Conservation (phyloP, 2,888 invertebrate species). For the Pachycephus smyrnensis region DNA sequence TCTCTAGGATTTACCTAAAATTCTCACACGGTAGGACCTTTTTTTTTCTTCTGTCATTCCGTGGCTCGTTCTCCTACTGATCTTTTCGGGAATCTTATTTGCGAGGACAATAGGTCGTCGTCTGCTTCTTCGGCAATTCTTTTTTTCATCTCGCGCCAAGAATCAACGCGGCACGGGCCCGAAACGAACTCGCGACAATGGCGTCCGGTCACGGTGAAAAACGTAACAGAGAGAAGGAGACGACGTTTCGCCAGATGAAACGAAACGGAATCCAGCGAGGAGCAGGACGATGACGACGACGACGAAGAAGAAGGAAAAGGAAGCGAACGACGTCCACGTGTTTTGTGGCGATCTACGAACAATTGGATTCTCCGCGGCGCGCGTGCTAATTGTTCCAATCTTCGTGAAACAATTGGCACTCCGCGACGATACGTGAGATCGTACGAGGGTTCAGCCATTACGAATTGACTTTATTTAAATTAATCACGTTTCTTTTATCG, state of each 20-base stretch:
- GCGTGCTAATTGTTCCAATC: slow-evolving; percentile 19
- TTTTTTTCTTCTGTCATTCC: too few relatives aligned
- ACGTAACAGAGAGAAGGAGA: neutral
- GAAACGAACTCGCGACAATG: neutral
- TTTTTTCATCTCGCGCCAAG: neutral
- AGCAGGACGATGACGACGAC: neutral
- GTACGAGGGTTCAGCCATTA: neutral
- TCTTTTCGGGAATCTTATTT: slow-evolving; percentile 2
- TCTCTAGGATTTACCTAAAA: too few relatives aligned
- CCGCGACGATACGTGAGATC: slow-evolving; percentile 9
- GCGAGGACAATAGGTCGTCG: neutral
- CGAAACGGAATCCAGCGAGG: neutral
- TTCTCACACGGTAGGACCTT: too few relatives aligned
- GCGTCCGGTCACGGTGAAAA: neutral
- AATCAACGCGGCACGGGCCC: neutral
- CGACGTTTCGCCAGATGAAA: neutral
- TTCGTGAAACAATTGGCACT: slow-evolving; percentile 2
- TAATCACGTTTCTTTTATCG: slow-evolving; percentile 12
- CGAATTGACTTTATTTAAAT: slow-evolving; percentile 13
- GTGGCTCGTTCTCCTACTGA: neutral
- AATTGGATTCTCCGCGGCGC: slow-evolving; percentile 10
- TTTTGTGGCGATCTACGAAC: neutral
- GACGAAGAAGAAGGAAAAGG: too few relatives aligned
- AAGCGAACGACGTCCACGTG: neutral
- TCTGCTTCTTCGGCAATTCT: neutral